Percentiles rank a stretch among this genome's conserved stretches.
phyloP scores from a whole-genome alignment of 2,113 vertebrate species.

The Acanthochromis polyacanthus region DNA sequence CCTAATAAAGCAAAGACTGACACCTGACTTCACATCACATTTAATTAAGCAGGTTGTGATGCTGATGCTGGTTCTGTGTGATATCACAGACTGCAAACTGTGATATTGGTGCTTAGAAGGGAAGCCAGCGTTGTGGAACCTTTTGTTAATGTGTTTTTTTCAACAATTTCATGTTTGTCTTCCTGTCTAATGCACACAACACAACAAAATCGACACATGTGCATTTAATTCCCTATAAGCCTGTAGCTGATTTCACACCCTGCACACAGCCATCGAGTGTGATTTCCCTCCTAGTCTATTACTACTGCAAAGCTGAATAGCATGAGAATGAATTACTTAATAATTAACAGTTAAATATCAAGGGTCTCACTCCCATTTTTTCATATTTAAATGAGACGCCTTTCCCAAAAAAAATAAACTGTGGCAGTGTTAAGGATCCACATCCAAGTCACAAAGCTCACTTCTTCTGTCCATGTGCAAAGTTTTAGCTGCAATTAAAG shows the following conservation, averaged over 20 bases:
- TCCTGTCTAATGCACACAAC: neutral
- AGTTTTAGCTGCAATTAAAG: neutral
- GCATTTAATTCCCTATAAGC: slow-evolving; percentile 1
- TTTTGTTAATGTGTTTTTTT: neutral
- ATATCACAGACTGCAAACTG: neutral
- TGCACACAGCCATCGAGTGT: slow-evolving; percentile 20
- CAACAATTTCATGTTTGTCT: neutral
- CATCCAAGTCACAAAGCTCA: slow-evolving; percentile 15
- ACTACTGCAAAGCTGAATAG: slow-evolving; percentile 14
- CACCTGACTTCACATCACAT: neutral
- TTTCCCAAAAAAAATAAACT: neutral
- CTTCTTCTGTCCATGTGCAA: slow-evolving; percentile 17
- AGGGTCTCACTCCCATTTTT: slow-evolving; percentile 12
- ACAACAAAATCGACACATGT: slow-evolving; percentile 2
- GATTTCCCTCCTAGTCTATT: slow-evolving; percentile 10
- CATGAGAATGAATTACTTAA: slow-evolving; percentile 36
- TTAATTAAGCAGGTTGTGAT: neutral
- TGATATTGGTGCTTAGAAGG: neutral
- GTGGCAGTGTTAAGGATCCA: slow-evolving; percentile 5
- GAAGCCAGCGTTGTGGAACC: neutral
- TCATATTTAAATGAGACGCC: slow-evolving; percentile 17
- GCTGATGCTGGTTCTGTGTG: neutral
- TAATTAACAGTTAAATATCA: slow-evolving; percentile 45
- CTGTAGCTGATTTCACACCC: slow-evolving; percentile 29
- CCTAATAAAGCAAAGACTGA: neutral